Conservation (phyloP, 2,888 invertebrate species). For the Pollenia amentaria region DNA sequence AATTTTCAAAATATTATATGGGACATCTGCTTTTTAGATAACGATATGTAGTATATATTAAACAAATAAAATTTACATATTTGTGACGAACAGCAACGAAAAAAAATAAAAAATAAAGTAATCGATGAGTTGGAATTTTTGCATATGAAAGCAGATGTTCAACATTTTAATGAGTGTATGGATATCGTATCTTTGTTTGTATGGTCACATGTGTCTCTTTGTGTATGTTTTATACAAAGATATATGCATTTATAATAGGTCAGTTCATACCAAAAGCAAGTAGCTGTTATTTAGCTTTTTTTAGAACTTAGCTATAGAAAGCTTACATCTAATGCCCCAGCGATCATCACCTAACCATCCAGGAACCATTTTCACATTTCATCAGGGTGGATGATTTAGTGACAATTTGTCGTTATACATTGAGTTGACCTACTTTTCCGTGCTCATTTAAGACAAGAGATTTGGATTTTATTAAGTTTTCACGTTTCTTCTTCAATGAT, state of each 20-base stretch:
- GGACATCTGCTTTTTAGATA: too few species aligned
- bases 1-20: too few species aligned
- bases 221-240: not conserved
- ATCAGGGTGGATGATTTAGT: too few species aligned
- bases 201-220: not conserved
- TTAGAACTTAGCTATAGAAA: too few species aligned
- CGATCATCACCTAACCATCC: too few species aligned
- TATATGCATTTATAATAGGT: not conserved
- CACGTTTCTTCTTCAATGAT: too few species aligned
- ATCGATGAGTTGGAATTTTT: slow-evolving; percentile 55
- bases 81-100: not conserved
- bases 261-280: not conserved
- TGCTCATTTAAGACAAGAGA: too few species aligned
- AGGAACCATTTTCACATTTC: too few species aligned
- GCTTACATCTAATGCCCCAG: too few species aligned
- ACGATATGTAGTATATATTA: not conserved
- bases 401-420: too few species aligned
- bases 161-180: not conserved
- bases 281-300: not conserved
- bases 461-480: too few species aligned
- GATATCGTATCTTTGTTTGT: not conserved
- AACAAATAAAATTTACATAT: slow-evolving; percentile 34
- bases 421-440: too few species aligned
- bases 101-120: slow-evolving; percentile 15
- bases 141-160: slow-evolving; percentile 57